Base-by-base conservation (phyloP, 2,888 invertebrate species). In the Caenorhabditis zanzibari region DNA sequence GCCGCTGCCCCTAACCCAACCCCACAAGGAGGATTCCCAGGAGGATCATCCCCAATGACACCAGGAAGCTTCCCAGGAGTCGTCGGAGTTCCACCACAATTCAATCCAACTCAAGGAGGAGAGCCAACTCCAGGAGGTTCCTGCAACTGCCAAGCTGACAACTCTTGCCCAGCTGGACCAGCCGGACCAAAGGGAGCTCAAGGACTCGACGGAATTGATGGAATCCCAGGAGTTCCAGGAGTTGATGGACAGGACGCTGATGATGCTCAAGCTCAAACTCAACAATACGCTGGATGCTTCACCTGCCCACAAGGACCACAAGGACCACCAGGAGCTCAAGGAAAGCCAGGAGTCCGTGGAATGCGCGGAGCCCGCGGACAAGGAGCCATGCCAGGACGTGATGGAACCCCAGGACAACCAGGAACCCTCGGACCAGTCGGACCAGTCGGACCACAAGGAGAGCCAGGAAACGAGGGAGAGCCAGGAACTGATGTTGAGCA, bases 351-450 rank as follows among this genome's bases (percentile, higher is more conserved):
- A 79, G 82, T 86, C 19, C 87, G 89, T 52, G 90, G 90, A 81
- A 90, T 90, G 89, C 90, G 90, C 54, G 90, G 90, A 83, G 89
- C 90, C 28, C 88, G 90, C 49, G 90, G 90, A 82, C 90, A 90
- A 74, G 88, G 90, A 49, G 90, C 89, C 28, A 87, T 89, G 84
- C 90, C 90, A 69, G 90, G 90, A 47, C 75, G 90, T 35, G 90
- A 90, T 69, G 90, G 90, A 84, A 85, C 86, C 32, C 89, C 89
- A 64, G 89, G 89, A 75, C 85, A 87, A 66, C 88, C 88, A 58
- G 89, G 88, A 82, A 79, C 82, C 24, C 61, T 88, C 59, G 88
- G 88, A 82, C 71, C 84, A 54, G 83, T 85, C 41, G 89, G 89
- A 85, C 82, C 85, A 74, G 68, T 89, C 63, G 88, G 88, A 84